Conservation (phyloP, 2,797 vertebrate species). For the Catamblyrhynchus diadema region DNA sequence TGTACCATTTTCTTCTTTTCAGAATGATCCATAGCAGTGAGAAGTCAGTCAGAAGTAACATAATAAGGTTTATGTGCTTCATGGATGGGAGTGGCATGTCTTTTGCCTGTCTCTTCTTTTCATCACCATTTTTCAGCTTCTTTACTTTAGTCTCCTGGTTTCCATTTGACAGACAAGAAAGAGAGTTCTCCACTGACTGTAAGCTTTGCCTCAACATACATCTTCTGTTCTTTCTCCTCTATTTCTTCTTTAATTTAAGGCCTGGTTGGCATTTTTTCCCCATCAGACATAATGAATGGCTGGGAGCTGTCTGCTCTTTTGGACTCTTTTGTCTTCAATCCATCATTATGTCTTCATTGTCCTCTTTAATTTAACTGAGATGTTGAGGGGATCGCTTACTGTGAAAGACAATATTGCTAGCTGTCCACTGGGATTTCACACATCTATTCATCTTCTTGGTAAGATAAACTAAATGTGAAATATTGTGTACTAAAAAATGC, state of each 20-base stretch:
- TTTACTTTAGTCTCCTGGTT: background rate
- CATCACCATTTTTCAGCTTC: background rate
- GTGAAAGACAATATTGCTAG: background rate
- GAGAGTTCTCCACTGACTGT: background rate
- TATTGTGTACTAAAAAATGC: background rate
- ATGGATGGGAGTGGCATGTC: background rate
- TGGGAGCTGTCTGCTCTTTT: constrained; percentile 2
- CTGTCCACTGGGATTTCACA: background rate
- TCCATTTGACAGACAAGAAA: background rate
- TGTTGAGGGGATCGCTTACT: constrained; percentile 3
- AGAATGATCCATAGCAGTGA: background rate
- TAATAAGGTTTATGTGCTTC: background rate
- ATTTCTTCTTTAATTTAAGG: constrained; percentile 7
- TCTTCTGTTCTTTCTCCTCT: background rate
- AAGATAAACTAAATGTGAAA: background rate
- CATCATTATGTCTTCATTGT: constrained; percentile 55
- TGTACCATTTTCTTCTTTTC: background rate
- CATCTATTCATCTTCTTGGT: background rate
- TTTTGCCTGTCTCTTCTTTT: background rate
- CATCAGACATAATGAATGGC: background rate
- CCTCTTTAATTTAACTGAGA: constrained; percentile 14
- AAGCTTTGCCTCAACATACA: background rate
- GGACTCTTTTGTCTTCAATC: constrained; percentile 41
- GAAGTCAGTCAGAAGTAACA: background rate
- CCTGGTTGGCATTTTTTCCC: background rate